phyloP scores from a whole-genome alignment of 2,113 vertebrate genomes.

The Solea senegalensis region DNA sequence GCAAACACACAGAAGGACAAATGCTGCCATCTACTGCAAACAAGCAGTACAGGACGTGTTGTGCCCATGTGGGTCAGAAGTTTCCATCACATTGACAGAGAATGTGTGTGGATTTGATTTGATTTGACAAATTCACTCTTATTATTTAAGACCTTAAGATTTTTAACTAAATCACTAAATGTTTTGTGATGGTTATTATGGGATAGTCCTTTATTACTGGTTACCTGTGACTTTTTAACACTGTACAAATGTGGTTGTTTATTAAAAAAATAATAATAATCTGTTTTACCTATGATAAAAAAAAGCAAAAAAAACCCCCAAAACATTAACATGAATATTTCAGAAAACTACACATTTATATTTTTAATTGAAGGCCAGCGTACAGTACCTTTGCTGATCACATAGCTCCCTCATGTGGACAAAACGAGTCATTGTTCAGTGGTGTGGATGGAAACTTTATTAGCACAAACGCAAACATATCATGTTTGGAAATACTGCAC shows the following conservation, averaged over 20 bases:
- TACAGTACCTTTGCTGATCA: constrained; percentile 5
- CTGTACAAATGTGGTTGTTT: too few species aligned
- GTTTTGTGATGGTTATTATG: too few species aligned
- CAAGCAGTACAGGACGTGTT: background rate
- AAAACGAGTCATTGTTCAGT: constrained; percentile 24
- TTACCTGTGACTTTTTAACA: too few species aligned
- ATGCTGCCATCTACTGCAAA: constrained; percentile 74
- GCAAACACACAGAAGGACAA: background rate
- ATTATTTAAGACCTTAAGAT: too few species aligned
- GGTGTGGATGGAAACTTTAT: constrained; percentile 44
- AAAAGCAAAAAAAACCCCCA: background rate
- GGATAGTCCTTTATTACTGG: too few species aligned
- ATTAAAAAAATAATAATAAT: too few species aligned
- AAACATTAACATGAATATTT: background rate
- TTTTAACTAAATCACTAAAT: too few species aligned
- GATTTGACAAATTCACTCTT: too few species aligned
- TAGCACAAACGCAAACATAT: constrained; percentile 15
- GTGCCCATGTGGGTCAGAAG: background rate
- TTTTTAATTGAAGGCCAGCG: background rate
- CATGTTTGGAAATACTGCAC: constrained; percentile 28
- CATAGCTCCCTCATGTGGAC: constrained; percentile 67
- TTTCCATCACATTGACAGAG: background rate
- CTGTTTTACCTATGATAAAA: background rate
- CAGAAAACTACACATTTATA: background rate
- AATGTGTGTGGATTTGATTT: background rate